Evolutionary conservation across 2,113 vertebrate genomes (phyloP), one percentile per base, ranked within the genome.

Genomic region (Trematomus loennbergii): DNA sequence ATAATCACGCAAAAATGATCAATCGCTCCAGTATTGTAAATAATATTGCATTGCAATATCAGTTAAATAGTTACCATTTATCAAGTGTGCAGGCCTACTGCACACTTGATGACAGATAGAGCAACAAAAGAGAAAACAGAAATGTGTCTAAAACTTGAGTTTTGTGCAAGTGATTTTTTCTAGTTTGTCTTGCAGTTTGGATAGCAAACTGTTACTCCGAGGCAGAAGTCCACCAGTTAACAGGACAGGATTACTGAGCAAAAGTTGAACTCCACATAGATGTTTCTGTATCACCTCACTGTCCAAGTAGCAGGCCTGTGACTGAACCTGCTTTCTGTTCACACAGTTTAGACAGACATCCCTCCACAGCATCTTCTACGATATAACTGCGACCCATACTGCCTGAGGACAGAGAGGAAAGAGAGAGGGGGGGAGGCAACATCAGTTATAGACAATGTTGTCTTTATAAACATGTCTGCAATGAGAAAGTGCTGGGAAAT

Each of bases 271-370:
- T 36, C 36, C 70, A 53, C 20, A 40, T 13, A 59, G 15, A 15
- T 58, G 29, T 58, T 12, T 2, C 1, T 48, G 16, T 17, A 2
- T 12, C 53, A 33, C 49, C 78, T 89, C 92, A 98, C 98, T 99
- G 97, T 67, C 98, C 98, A 91, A 98, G 95, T 20, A 99, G 90
- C 68, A 99, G 92, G 11, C 98, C 98, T 33, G 96, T 97, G 60
- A 96, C 85, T 74, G 82, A 81, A 68, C 59, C 76, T 68, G 60
- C 79, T 61, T 74, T 81, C 65, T 78, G 80, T 52, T 84, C 74
- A 77, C 92, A 91, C 1, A 94, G 79, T 72, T 72, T 87, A 20
- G 88, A 81, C 29, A 95, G 78, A 76, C 94, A 95, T 46, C 64
- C 82, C 82, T 94, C 94, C 77, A 96, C 93, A 54, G 78, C 59